These are phyloP conservation scores for Temnothorax nylanderi DNA, from an alignment of 1,140 invertebrate genomes.

Conservation along the genomic window DNA sequence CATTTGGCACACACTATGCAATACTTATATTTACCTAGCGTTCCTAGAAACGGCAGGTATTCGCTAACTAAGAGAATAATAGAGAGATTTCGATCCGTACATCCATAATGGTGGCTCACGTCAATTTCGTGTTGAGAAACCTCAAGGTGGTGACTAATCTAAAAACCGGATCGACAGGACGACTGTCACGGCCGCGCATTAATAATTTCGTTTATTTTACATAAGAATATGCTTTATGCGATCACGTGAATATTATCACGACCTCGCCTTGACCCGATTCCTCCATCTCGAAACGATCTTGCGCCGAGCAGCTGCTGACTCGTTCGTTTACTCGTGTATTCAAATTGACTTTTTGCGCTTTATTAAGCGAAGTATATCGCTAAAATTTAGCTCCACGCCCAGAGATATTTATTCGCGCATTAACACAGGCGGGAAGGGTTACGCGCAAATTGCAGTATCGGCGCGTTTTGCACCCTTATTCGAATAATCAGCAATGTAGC, in stretches of 20 bases:
- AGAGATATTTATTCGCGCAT: constrained; percentile 25
- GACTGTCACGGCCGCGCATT: not conserved
- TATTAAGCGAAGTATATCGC: constrained; percentile 1
- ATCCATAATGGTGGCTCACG: not conserved
- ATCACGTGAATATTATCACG: constrained; percentile 2
- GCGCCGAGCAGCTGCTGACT: not conserved
- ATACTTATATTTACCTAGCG: too few species aligned
- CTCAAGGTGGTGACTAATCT: constrained; percentile 12
- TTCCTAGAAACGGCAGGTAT: not conserved
- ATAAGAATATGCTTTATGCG: constrained; percentile 16
- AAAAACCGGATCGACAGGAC: not conserved
- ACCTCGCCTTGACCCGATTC: constrained; percentile 41
- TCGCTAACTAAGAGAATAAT: not conserved
- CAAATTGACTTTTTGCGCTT: not conserved
- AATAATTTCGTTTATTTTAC: constrained; percentile 34
- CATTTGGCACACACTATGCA: not conserved
- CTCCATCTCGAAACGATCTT: constrained; percentile 27
- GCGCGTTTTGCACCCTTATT: not conserved
- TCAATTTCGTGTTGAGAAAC: not conserved
- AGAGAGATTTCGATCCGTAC: not conserved
- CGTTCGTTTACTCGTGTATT: not conserved
- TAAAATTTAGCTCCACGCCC: not conserved
- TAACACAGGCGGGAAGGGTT: not conserved
- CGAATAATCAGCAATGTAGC: constrained; percentile 2
- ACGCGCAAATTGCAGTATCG: constrained; percentile 1